phyloP scores from a whole-genome alignment of 2,888 invertebrate species.

The Pollenia angustigena region DNA sequence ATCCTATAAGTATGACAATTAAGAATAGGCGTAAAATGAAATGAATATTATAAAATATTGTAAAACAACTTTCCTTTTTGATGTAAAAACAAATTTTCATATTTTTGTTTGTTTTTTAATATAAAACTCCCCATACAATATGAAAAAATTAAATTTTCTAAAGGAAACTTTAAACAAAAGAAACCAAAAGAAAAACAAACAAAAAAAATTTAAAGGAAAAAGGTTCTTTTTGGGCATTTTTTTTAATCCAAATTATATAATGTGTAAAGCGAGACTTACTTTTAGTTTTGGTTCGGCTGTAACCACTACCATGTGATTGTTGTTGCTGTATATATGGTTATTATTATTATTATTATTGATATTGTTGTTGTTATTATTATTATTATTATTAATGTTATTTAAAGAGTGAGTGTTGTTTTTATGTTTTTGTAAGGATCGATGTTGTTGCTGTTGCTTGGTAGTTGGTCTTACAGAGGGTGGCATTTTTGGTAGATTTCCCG shows the following conservation, averaged over 20 bases:
- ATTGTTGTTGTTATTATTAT: slow-evolving; percentile 58
- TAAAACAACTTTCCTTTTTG: too few relatives aligned
- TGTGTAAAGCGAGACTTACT: slow-evolving; percentile 76
- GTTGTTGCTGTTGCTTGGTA: slow-evolving; percentile 71
- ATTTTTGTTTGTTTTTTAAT: neutral
- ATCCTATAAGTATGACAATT: too few relatives aligned
- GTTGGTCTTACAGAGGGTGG: slow-evolving; percentile 79
- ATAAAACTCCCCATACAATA: neutral
- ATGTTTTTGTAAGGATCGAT: slow-evolving; percentile 55
- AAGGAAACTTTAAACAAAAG: slow-evolving; percentile 12
- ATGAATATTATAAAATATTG: too few relatives aligned
- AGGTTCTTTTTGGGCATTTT: neutral
- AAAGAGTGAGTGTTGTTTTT: slow-evolving; percentile 50
- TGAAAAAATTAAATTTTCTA: neutral
- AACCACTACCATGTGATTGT: slow-evolving; percentile 79
- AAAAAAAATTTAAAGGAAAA: slow-evolving; percentile 50
- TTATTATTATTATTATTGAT: slow-evolving; percentile 46
- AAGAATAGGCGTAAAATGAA: too few relatives aligned
- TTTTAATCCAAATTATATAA: neutral
- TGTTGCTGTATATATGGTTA: slow-evolving; percentile 68
- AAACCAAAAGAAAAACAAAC: neutral
- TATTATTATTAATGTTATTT: slow-evolving; percentile 45
- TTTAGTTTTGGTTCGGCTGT: slow-evolving; percentile 84
- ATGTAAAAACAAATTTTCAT: too few relatives aligned
- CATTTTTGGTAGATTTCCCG: slow-evolving; percentile 84